These are phyloP conservation scores for Rhinogobio ventralis DNA, from an alignment of 2,797 vertebrate genomes.

Conservation along the genomic window DNA sequence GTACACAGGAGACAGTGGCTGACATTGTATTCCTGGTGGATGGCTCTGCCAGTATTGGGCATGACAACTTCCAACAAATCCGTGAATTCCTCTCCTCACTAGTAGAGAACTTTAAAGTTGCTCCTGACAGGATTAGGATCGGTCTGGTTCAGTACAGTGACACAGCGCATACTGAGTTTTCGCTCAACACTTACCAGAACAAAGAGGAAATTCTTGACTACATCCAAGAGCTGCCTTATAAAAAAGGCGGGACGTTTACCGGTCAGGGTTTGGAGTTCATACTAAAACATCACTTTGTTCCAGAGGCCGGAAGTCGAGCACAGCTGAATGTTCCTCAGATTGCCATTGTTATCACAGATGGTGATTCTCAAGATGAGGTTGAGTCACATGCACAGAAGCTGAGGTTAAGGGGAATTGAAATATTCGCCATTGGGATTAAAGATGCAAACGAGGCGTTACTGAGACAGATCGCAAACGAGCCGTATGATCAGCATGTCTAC, in stretches of 20 bases:
- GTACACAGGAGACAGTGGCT: conserved; percentile 78
- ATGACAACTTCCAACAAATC: conserved; percentile 73
- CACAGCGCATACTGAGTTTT: conserved; percentile 75
- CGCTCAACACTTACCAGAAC: conserved; percentile 81
- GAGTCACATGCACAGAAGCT: conserved; percentile 79
- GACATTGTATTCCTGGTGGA: conserved; percentile 86
- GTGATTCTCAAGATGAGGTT: conserved; percentile 83
- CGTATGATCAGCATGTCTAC: conserved; percentile 80
- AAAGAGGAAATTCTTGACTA: conserved; percentile 81
- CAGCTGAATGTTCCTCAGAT: conserved; percentile 82
- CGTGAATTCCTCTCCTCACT: conserved; percentile 76
- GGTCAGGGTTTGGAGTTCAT: conserved; percentile 87
- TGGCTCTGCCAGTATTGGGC: conserved; percentile 78
- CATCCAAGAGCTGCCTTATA: conserved; percentile 81
- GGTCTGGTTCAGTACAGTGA: conserved; percentile 81
- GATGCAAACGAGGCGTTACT: conserved; percentile 83
- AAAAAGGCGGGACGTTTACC: conserved; percentile 80
- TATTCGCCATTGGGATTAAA: conserved; percentile 88
- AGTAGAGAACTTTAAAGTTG: conserved; percentile 78
- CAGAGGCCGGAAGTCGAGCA: conserved; percentile 85
- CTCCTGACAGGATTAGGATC: conserved; percentile 76
- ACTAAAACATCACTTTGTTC: conserved; percentile 80
- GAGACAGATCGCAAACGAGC: conserved; percentile 83
- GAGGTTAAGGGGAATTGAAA: conserved; percentile 77
- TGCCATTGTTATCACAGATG: conserved; percentile 85